Percentiles rank a stretch among this genome's conserved stretches.
Evolutionary conservation across 2,888 invertebrate species (phyloP).

Genomic region (Andrena praecox): DNA sequence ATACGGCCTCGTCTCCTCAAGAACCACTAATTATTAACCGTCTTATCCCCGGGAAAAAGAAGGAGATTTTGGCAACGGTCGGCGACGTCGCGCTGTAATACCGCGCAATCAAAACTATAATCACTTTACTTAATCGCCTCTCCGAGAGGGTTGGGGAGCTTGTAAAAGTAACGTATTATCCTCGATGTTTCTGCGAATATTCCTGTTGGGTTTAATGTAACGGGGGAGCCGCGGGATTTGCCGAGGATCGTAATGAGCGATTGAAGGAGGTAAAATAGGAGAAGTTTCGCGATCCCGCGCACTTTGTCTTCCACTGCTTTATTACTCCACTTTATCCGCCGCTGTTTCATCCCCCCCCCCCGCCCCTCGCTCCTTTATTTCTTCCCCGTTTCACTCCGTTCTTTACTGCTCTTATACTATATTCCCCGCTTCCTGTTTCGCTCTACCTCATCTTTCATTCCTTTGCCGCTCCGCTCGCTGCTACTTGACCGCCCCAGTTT

Average conservation of each 20-base stretch:
- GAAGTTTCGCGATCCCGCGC: conserved; percentile 29
- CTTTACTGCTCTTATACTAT: conserved; percentile 46
- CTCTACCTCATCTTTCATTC: conserved; percentile 54
- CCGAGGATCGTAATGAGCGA: conserved; percentile 14
- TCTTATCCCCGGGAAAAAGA: conserved; percentile 67
- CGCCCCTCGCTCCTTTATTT: conserved; percentile 12
- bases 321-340: conserved; percentile 50
- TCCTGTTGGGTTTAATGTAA: background rate
- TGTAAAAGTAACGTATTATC: conserved; percentile 29
- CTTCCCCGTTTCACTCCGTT: conserved; percentile 17
- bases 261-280: conserved; percentile 5
- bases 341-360: background rate
- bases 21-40: conserved; percentile 75
- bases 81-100: conserved; percentile 13
- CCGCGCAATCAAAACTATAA: conserved; percentile 45
- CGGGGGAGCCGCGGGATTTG: background rate
- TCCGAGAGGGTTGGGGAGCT: no score
- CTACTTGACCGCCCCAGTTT: conserved; percentile 53
- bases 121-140: conserved; percentile 38
- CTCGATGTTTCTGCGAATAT: background rate
- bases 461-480: conserved; percentile 30
- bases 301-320: conserved; percentile 37
- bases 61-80: conserved; percentile 50
- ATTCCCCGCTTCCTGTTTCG: conserved; percentile 56
- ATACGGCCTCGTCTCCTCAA: conserved; percentile 27